Evolutionary conservation across 1,140 invertebrate species (phyloP), one percentile per base, ranked within the genome.

Genomic region (Pogonomyrmex californicus): DNA sequence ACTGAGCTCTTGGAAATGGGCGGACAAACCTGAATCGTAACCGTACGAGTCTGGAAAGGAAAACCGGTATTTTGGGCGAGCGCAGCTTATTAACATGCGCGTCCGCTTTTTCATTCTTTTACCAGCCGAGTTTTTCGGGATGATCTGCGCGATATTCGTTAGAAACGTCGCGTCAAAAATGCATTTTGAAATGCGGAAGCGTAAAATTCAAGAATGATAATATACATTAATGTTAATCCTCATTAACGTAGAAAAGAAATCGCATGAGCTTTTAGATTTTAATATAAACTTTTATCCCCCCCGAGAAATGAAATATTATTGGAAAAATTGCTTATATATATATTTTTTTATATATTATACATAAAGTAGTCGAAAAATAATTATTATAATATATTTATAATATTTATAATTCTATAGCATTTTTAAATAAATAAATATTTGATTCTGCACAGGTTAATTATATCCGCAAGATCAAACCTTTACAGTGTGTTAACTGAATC

Each of bases 51-150:
- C 56, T 85, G 66, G 65, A 85, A 73, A 83, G 81, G 81, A 90
- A 87, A 91, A 91, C 90, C 90, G 90, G 89, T 91, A 91, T 91
- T 91, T 90, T 91, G 76, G 87, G 63, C 87, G 85, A 86, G 73
- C 87, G 86, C 65, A 83, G 75, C 90, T 89, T 83, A 90, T 91
- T 91, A 91, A 89, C 90, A 89, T 89, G 83, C 81, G 87, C 81
- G 87, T 81, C 51, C 85, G 86, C 86, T 91, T 86, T 82, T 90
- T 90, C 88, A 79, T 90, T 82, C 87, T 85, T 87, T 78, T 83
- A 65, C 77, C 79, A 83, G 68, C 41, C 54, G 30, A 54, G 54
- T 73, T 83, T 68, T 82, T 82, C 79, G 79, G 54, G 41, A 83
- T 51, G 17, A 4, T 47, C 30, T 41, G 70, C 56, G 79, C 12